Percentiles rank a stretch among this genome's conserved stretches.
These are phyloP conservation scores for Bellardia pandia DNA, from an alignment of 2,888 invertebrate genomes.

Conservation along the genomic window DNA sequence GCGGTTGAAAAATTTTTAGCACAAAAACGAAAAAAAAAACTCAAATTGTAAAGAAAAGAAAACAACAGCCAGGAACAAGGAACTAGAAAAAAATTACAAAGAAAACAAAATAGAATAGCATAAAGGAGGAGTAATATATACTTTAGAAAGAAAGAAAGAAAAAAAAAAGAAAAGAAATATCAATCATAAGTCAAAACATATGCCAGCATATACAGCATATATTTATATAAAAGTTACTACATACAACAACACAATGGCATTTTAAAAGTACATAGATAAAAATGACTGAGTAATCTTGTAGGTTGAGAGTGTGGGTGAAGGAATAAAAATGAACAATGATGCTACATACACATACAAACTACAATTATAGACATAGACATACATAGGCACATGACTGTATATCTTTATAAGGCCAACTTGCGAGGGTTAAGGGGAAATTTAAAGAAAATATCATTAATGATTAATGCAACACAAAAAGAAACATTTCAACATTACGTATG, in stretches of 20 bases:
- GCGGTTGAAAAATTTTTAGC: conserved; percentile 31
- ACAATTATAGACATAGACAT: conserved; percentile 5
- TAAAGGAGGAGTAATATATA: neutral
- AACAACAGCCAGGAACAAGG: conserved; percentile 43
- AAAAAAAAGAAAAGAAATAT: conserved; percentile 49
- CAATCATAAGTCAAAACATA: conserved; percentile 73
- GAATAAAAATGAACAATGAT: conserved; percentile 49
- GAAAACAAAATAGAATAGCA: conserved; percentile 31
- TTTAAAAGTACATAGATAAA: neutral
- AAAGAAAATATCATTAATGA: neutral
- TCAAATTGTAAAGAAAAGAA: conserved; percentile 33
- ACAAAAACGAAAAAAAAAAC: neutral
- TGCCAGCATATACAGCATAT: conserved; percentile 45
- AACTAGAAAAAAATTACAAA: conserved; percentile 35
- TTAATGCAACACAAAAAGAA: no score
- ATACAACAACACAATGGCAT: conserved; percentile 37
- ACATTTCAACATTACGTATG: no score
- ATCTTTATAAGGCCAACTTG: neutral
- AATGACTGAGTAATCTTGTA: neutral
- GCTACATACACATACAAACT: conserved; percentile 31
- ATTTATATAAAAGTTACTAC: no score
- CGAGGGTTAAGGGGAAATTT: neutral
- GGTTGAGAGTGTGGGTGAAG: neutral
- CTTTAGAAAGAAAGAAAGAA: neutral
- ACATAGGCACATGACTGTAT: neutral